Evolutionary conservation across 2,113 vertebrate species (phyloP).

Genomic region (Elaphurus davidianus): DNA sequence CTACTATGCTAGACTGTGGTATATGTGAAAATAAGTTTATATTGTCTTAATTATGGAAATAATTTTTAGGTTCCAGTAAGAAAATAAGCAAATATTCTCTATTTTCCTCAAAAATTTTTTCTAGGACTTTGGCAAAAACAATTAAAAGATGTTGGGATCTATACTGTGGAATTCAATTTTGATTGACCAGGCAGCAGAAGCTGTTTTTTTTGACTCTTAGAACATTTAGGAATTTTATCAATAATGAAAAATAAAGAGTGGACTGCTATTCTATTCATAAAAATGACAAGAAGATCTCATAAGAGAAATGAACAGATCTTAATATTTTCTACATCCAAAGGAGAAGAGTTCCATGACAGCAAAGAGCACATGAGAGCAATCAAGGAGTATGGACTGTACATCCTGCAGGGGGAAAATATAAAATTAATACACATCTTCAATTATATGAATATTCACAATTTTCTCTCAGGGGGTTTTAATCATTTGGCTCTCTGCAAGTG

Average conservation of each 20-base stretch:
- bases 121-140: constrained; percentile 3
- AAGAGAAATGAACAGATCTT: neutral
- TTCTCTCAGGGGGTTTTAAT: neutral
- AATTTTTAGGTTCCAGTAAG: constrained; percentile 62
- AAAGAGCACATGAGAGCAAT: neutral
- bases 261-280: neutral
- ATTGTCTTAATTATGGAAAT: constrained; percentile 33
- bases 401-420: neutral
- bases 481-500: neutral
- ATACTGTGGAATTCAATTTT: neutral
- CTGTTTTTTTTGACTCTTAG: neutral
- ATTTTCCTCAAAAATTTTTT: constrained; percentile 64
- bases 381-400: neutral
- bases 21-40: constrained; percentile 64
- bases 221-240: neutral
- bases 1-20: constrained; percentile 51
- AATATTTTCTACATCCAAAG: neutral
- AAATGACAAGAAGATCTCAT: neutral
- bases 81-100: constrained; percentile 56
- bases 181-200: neutral
- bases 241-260: neutral
- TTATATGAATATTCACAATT: neutral
- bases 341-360: neutral
- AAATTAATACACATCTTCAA: neutral
- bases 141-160: neutral